phyloP scores from a whole-genome alignment of 2,113 vertebrate species.

The Scophthalmus maximus region DNA sequence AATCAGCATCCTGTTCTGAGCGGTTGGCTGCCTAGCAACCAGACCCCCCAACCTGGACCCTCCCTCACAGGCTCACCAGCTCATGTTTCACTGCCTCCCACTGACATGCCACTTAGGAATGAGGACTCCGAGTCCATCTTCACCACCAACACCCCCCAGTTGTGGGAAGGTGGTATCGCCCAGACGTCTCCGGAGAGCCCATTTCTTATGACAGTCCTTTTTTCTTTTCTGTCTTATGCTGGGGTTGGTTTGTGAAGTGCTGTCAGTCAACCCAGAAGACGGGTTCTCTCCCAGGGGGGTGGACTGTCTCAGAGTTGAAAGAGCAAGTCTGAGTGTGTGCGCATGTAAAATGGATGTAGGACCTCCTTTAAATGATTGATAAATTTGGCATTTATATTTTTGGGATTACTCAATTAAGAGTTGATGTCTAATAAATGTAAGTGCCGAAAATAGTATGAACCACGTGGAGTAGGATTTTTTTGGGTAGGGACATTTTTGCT shows the following conservation, averaged over 20 bases:
- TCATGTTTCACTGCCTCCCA: constrained; percentile 70
- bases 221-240: neutral
- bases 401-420: neutral
- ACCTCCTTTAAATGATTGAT: constrained; percentile 10
- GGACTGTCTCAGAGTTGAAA: constrained; percentile 48
- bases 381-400: neutral
- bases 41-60: constrained; percentile 35
- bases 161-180: constrained; percentile 32
- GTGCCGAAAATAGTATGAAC: too few species aligned
- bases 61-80: constrained; percentile 45
- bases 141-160: neutral
- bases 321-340: constrained; percentile 53
- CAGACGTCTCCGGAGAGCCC: constrained; percentile 12
- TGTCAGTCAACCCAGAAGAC: constrained; percentile 53
- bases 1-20: constrained; percentile 53
- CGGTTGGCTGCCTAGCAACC: constrained; percentile 69
- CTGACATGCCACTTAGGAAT: constrained; percentile 62
- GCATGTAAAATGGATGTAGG: constrained; percentile 17
- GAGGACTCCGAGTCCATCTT: constrained; percentile 34
- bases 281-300: constrained; percentile 14
- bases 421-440: neutral
- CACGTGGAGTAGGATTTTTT: too few species aligned
- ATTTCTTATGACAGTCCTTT: constrained; percentile 18
- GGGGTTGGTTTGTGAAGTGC: constrained; percentile 29
- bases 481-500: too few species aligned